Conservation (phyloP, 2,113 vertebrate genomes). For the Phocoena sinus region DNA sequence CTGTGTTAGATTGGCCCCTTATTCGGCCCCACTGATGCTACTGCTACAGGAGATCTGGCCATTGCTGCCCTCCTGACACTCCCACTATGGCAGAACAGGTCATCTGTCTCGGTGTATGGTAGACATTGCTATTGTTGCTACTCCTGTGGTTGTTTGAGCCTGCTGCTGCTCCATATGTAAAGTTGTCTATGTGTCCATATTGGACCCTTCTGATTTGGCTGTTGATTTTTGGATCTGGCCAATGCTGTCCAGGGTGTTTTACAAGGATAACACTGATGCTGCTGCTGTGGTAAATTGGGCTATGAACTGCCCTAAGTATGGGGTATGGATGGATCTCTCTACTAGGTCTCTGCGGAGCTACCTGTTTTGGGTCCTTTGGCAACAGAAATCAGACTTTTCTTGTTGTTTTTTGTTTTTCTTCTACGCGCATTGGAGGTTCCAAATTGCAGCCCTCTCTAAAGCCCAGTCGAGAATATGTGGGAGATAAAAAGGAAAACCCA, state of each 20-base stretch:
- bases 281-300: neutral
- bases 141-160: neutral
- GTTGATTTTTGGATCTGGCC: neutral
- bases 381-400: neutral
- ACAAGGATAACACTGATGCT: neutral
- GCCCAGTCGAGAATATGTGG: neutral
- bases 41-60: neutral
- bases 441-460: neutral
- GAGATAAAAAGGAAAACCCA: neutral
- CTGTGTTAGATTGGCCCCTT: neutral
- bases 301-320: neutral
- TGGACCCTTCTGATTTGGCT: neutral
- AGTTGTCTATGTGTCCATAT: neutral
- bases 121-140: neutral
- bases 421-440: neutral
- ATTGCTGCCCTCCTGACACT: neutral
- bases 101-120: neutral
- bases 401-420: neutral
- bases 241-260: neutral
- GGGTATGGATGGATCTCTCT: neutral
- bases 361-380: neutral
- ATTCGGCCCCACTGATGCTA: neutral
- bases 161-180: neutral
- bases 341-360: neutral
- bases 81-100: neutral